These are phyloP conservation scores for Leucophenga montana DNA, from an alignment of 2,888 invertebrate genomes.

Conservation along the genomic window DNA sequence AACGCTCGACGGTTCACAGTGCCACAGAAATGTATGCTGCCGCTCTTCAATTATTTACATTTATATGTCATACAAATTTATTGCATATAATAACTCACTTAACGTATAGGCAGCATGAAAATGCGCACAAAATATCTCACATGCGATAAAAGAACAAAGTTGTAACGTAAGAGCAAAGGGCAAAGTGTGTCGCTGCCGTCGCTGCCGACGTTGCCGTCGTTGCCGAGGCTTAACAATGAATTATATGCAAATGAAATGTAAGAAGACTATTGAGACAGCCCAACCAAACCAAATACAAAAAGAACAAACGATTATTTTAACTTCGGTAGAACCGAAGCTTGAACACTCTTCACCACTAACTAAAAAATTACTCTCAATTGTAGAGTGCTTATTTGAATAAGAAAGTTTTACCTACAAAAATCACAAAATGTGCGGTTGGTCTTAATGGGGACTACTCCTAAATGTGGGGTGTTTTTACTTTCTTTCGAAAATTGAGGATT, in stretches of 20 bases:
- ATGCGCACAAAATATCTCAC: constrained; percentile 31
- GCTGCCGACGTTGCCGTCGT: no score
- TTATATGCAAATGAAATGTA: constrained; percentile 23
- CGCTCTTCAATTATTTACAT: constrained; percentile 68
- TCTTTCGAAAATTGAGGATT: no score
- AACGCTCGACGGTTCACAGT: not conserved
- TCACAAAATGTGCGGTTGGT: no score
- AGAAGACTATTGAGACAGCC: not conserved
- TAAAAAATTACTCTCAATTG: no score
- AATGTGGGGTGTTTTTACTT: no score
- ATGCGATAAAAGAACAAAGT: constrained; percentile 48
- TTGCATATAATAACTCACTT: constrained; percentile 64
- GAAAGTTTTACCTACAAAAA: no score
- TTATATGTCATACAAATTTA: constrained; percentile 69
- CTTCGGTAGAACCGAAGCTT: no score
- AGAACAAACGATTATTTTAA: no score
- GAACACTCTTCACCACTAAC: no score
- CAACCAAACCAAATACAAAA: no score
- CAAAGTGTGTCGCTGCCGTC: constrained; percentile 19
- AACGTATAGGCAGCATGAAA: constrained; percentile 16
- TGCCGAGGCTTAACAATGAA: constrained; percentile 20
- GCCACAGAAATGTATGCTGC: constrained; percentile 35
- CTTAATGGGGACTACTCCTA: no score
- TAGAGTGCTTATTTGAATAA: no score
- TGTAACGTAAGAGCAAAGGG: constrained; percentile 30